Evolutionary conservation across 1,140 invertebrate genomes (phyloP).

Genomic region (Magallana gigas): DNA sequence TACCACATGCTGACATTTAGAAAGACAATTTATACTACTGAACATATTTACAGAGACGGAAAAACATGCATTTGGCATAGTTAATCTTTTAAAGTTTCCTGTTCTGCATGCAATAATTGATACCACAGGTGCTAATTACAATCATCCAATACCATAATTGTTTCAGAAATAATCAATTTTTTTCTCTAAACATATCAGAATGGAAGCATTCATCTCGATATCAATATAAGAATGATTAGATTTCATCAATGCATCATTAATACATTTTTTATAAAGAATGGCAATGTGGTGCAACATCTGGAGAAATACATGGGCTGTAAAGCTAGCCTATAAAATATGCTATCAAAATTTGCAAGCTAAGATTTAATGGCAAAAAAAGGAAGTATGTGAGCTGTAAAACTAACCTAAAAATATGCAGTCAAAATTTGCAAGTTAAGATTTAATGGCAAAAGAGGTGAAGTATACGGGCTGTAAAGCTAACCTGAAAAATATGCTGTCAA

Average conservation of each 20-base stretch:
- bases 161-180: not conserved
- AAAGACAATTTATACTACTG: not conserved
- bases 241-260: not conserved
- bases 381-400: too few relatives aligned
- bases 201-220: not conserved
- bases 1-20: not conserved
- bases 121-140: constrained; percentile 4
- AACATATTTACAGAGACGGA: not conserved
- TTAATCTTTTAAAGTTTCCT: constrained; percentile 16
- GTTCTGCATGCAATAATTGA: not conserved
- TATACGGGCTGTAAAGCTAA: too few relatives aligned
- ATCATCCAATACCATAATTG: not conserved
- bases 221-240: not conserved
- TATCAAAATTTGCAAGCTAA: too few relatives aligned
- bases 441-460: too few relatives aligned
- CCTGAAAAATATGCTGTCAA: too few relatives aligned
- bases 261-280: too few relatives aligned
- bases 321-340: too few relatives aligned
- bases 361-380: too few relatives aligned
- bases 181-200: not conserved
- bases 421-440: too few relatives aligned
- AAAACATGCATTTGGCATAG: not conserved
- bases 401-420: too few relatives aligned
- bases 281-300: too few relatives aligned
- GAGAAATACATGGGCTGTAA: too few relatives aligned